Conservation (phyloP, 2,888 invertebrate genomes). For the Drosophila nr. fundita region DNA sequence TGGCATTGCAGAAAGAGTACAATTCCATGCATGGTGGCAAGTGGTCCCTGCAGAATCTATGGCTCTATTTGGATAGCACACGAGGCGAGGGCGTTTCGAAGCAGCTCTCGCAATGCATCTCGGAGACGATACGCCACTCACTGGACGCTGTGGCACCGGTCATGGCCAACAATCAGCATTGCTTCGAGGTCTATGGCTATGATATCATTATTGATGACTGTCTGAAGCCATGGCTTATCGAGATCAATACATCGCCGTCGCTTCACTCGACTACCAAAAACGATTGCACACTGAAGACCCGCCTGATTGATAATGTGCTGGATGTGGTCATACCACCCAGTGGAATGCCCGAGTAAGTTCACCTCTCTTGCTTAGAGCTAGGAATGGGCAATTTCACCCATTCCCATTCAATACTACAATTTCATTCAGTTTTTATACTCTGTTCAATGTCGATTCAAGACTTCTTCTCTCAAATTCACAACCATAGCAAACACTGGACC, state of each 20-base stretch:
- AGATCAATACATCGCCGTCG: constrained; percentile 97
- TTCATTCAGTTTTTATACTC: neutral
- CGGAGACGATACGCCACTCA: constrained; percentile 96
- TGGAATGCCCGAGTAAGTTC: constrained; percentile 90
- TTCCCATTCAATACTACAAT: neutral
- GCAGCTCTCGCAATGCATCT: constrained; percentile 94
- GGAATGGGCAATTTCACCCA: neutral
- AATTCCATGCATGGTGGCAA: constrained; percentile 97
- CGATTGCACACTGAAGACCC: constrained; percentile 96
- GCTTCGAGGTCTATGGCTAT: constrained; percentile 93
- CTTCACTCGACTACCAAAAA: constrained; percentile 97
- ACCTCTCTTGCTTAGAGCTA: neutral
- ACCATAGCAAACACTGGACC: constrained; percentile 90
- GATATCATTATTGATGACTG: constrained; percentile 98
- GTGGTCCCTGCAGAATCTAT: constrained; percentile 95
- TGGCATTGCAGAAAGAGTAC: constrained; percentile 89
- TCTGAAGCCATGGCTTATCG: constrained; percentile 96
- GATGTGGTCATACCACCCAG: constrained; percentile 95
- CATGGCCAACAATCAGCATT: constrained; percentile 95
- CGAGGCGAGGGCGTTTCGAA: constrained; percentile 95
- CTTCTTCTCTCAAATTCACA: neutral
- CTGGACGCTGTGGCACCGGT: constrained; percentile 96
- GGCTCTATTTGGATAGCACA: constrained; percentile 95
- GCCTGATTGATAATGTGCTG: constrained; percentile 96
- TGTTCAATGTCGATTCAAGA: neutral